phyloP scores from a whole-genome alignment of 2,113 vertebrate species.

The Heloderma charlesbogerti region DNA sequence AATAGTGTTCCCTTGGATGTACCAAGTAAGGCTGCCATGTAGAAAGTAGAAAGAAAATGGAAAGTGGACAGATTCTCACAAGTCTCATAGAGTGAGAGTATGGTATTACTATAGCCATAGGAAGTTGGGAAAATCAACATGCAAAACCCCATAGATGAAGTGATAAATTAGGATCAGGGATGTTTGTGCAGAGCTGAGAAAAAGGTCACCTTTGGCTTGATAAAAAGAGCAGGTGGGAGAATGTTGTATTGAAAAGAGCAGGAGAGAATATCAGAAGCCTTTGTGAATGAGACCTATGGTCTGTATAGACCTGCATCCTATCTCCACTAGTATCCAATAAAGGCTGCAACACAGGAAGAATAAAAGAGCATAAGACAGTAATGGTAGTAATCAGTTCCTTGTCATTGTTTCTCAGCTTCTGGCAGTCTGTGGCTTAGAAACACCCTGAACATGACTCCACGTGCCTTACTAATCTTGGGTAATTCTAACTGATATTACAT shows the following conservation, averaged over 20 bases:
- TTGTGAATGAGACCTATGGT: background rate
- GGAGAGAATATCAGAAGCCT: background rate
- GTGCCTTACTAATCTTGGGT: conserved; percentile 9
- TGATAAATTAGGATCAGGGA: background rate
- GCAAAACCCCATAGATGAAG: background rate
- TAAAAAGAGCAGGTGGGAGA: background rate
- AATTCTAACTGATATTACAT: background rate
- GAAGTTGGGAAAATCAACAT: background rate
- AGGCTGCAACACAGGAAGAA: background rate
- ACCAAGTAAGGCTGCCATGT: background rate
- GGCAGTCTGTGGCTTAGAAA: conserved; percentile 26
- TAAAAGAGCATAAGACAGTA: background rate
- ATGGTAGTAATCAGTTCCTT: conserved; percentile 23
- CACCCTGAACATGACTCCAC: background rate
- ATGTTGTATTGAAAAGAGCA: conserved; percentile 22
- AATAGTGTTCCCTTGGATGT: background rate
- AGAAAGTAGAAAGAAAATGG: conserved; percentile 26
- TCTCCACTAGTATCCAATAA: background rate
- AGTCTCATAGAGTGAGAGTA: background rate
- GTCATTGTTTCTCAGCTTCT: conserved; percentile 17
- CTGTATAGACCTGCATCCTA: background rate
- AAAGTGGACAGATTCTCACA: background rate
- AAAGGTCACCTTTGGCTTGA: background rate
- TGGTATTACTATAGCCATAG: background rate
- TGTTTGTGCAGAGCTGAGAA: background rate